A percentile compares a stretch with the other conserved stretches of the same genome.
Conservation (phyloP, 1,140 invertebrate species). For the Tetragnatha versicolor region DNA sequence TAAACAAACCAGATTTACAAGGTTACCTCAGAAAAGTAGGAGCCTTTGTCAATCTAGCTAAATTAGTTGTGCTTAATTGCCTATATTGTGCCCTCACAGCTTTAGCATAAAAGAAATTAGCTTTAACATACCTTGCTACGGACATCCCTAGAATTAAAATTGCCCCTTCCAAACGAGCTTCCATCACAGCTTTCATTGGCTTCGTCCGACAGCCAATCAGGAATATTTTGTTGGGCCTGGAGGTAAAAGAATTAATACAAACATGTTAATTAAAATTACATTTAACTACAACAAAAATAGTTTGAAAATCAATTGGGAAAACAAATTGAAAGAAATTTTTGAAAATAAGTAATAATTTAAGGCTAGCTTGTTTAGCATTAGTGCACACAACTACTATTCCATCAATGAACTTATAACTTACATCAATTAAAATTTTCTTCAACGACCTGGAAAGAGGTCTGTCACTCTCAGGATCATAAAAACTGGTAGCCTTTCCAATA, state of each 20-base stretch:
- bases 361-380: not conserved
- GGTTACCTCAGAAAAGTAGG: too few relatives aligned
- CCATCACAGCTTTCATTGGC: conserved; percentile 26
- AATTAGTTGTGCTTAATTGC: too few relatives aligned
- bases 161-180: conserved; percentile 14
- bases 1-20: too few relatives aligned
- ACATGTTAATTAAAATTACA: not conserved
- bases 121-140: conserved; percentile 17
- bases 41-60: too few relatives aligned
- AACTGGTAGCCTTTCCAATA: conserved; percentile 85
- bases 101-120: not conserved
- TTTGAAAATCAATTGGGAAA: not conserved
- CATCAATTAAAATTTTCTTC: conserved; percentile 73
- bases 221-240: conserved; percentile 43
- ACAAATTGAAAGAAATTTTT: not conserved
- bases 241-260: not conserved
- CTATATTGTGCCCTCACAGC: too few relatives aligned
- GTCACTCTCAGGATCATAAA: conserved; percentile 78
- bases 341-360: not conserved
- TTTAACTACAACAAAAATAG: too few relatives aligned
- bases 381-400: not conserved
- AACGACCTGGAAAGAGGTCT: conserved; percentile 70
- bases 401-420: conserved; percentile 59
- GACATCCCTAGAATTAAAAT: conserved; percentile 39
- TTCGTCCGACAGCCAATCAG: conserved; percentile 45